Base-by-base conservation (phyloP, 2,113 vertebrate genomes). In the Siphamia tubifer region DNA sequence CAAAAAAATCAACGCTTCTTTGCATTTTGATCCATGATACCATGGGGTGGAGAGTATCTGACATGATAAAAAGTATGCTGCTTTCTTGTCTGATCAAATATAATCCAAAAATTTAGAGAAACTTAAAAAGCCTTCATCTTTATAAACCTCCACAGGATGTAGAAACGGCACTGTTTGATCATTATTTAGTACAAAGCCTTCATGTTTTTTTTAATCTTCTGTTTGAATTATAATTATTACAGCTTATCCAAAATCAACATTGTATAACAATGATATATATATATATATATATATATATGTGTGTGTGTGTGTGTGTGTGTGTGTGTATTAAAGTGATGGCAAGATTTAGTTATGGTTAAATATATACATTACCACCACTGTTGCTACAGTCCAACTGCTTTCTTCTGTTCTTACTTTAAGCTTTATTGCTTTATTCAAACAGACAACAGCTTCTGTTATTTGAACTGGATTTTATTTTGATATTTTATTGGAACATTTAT, bases 71-170 rank as follows among this genome's bases (percentile, higher is more conserved):
- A 79, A 69, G 60, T 57, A 45, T 57, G 25, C 71, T 61, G 81
- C 87, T 83, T 86, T 60, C 31, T 87, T 89, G 87, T 91, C 57
- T 76, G 44, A 70, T 81, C 84, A 85, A 49, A 44, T 65, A 84
- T 78, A 73, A 63, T 81, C 49, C 65, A 82, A 76, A 68, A 79
- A 74, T 81, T 19, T 7, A 36, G 8, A 7, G 20, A 17, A n/a
- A n/a, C n/a, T n/a, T n/a, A n/a, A n/a, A n/a, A n/a, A n/a, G n/a
- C n/a, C n/a, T n/a, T n/a, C n/a, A n/a, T 4, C n/a, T 45, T 56
- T 51, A 51, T 51, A 43, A 25, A 62, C 21, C 11, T 13, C 23
- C 16, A 24, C 24, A 38, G n/a, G n/a, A 55, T 13, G 15, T 15
- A 31, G n/a, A 23, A 30, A 17, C 32, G 23, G 28, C 38, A 30